These are phyloP conservation scores for Resseliella maxima DNA, from an alignment of 2,888 invertebrate genomes.

Conservation along the genomic window DNA sequence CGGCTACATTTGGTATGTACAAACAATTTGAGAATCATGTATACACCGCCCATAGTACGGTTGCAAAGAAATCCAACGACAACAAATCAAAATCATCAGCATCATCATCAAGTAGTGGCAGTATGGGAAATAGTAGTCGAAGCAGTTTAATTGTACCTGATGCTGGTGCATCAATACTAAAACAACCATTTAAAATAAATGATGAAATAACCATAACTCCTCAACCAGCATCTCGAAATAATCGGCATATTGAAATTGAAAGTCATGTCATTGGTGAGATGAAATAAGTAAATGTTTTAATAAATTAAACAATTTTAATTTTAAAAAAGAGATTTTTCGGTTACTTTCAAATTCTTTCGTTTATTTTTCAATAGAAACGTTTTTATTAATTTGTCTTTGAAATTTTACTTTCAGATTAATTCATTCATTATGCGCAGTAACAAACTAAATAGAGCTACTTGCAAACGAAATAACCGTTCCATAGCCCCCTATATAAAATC, in stretches of 20 bases:
- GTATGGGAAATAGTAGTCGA: constrained; percentile 58
- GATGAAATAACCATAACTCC: constrained; percentile 92
- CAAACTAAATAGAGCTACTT: too few relatives aligned
- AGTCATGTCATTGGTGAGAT: constrained; percentile 62
- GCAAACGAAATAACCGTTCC: constrained; percentile 37
- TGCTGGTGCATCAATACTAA: constrained; percentile 74
- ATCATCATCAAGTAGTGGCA: constrained; percentile 61
- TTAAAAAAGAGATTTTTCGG: neutral
- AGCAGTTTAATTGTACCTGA: constrained; percentile 59
- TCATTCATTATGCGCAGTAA: neutral
- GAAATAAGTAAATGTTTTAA: neutral
- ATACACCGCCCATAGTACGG: constrained; percentile 91
- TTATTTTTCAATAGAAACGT: too few relatives aligned
- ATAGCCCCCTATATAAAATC: neutral
- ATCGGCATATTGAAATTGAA: constrained; percentile 63
- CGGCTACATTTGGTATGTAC: constrained; percentile 95
- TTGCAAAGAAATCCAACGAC: constrained; percentile 87
- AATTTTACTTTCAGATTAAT: constrained; percentile 14
- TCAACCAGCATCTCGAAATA: constrained; percentile 74
- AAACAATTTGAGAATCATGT: constrained; percentile 95
- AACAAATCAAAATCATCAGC: constrained; percentile 69
- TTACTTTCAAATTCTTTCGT: neutral
- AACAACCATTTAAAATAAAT: constrained; percentile 87
- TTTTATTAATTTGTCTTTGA: too few relatives aligned
- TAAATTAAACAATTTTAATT: neutral